These are phyloP conservation scores for Poecilus cupreus DNA, from an alignment of 2,888 invertebrate species.

Conservation along the genomic window DNA sequence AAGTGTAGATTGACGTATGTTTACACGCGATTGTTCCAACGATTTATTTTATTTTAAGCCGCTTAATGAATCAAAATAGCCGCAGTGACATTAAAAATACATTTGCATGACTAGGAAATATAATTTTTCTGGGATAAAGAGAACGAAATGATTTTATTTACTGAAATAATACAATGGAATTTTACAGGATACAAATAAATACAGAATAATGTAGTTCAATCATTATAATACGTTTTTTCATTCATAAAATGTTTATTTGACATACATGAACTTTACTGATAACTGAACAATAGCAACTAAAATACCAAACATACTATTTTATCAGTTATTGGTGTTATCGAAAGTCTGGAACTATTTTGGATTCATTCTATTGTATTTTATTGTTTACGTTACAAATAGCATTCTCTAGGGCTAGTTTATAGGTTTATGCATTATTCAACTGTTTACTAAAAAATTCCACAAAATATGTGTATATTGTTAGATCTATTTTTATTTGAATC, in stretches of 20 bases:
- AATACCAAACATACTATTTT: background rate
- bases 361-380: background rate
- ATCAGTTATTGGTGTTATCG: background rate
- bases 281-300: background rate
- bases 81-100: background rate
- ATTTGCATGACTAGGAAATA: background rate
- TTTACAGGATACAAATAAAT: background rate
- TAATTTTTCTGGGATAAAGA: too few species aligned
- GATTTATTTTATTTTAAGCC: constrained; percentile 3
- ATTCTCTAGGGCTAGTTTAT: too few species aligned
- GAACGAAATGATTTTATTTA: too few species aligned
- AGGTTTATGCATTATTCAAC: too few species aligned
- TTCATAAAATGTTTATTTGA: constrained; percentile 21
- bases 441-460: too few species aligned
- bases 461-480: too few species aligned
- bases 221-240: background rate
- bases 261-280: constrained; percentile 25
- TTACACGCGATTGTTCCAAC: constrained; percentile 1
- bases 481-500: too few species aligned
- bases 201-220: background rate
- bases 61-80: background rate
- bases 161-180: background rate
- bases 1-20: constrained; percentile 16
- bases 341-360: background rate
- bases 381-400: too few species aligned